Conservation (phyloP, 2,888 invertebrate genomes). For the Julus scanicus region DNA sequence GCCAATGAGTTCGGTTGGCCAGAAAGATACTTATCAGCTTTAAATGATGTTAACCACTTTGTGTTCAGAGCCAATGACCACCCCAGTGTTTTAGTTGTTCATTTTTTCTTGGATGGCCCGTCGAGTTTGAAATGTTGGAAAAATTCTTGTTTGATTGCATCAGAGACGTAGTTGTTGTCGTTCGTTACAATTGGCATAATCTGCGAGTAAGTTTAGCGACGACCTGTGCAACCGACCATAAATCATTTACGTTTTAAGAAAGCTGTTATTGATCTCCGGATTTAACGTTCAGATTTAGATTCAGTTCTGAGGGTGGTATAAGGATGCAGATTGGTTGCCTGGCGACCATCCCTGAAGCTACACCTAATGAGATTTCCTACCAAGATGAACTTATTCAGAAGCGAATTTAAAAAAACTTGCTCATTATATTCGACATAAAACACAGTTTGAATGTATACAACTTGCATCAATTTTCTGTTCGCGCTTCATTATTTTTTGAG, state of each 20-base stretch:
- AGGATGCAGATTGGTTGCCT: neutral
- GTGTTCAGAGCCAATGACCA: neutral
- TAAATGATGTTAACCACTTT: neutral
- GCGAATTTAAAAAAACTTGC: neutral
- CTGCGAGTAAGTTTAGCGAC: neutral
- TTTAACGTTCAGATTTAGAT: constrained; percentile 22
- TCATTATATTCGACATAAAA: constrained; percentile 26
- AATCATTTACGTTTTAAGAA: constrained; percentile 41
- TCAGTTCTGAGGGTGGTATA: neutral
- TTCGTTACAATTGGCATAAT: neutral
- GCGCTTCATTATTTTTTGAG: neutral
- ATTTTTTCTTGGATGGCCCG: no score
- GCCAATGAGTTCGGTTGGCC: neutral
- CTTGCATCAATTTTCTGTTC: neutral
- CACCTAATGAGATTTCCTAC: constrained; percentile 16
- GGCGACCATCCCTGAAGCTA: constrained; percentile 3
- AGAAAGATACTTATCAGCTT: neutral
- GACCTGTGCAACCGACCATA: constrained; percentile 13
- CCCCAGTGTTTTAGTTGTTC: neutral
- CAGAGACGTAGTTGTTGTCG: no score
- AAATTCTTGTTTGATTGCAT: no score
- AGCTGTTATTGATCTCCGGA: constrained; percentile 4
- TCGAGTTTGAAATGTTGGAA: no score
- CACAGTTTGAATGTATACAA: constrained; percentile 20
- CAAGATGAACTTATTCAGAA: constrained; percentile 37